A percentile compares a stretch with the other conserved stretches of the same genome.
These are phyloP conservation scores for Camelus dromedarius DNA, from an alignment of 2,113 vertebrate species.

Conservation along the genomic window DNA sequence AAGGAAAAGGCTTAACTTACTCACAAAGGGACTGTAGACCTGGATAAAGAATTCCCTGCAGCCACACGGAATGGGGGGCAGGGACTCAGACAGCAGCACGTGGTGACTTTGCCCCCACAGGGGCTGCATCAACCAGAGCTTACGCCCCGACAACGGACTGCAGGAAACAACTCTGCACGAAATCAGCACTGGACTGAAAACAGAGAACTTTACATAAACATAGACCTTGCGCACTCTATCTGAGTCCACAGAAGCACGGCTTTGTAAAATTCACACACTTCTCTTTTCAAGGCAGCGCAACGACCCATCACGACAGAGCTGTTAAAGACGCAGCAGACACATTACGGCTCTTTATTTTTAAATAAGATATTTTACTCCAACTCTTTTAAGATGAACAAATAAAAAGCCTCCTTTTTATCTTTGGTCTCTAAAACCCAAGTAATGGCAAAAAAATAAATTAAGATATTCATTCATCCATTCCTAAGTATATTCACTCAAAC, in stretches of 20 bases:
- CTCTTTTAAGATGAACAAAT: neutral
- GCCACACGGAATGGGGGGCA: neutral
- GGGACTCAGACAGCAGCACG: neutral
- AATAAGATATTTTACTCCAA: neutral
- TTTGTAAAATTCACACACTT: constrained; percentile 5
- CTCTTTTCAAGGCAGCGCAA: neutral
- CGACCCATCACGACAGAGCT: neutral
- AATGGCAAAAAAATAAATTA: neutral
- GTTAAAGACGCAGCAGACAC: neutral
- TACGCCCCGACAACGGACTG: neutral
- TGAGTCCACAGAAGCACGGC: neutral
- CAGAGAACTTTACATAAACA: neutral
- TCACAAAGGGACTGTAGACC: neutral
- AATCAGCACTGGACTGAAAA: constrained; percentile 24
- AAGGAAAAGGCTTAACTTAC: neutral
- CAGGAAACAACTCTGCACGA: neutral
- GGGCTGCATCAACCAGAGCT: neutral
- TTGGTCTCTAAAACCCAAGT: constrained; percentile 31
- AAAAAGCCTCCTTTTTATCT: neutral
- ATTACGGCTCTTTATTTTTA: neutral
- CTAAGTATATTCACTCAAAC: neutral
- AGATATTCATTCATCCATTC: neutral
- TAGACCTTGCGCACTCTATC: neutral
- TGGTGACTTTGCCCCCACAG: neutral
- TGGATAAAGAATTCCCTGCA: neutral